These are phyloP conservation scores for Pyrrhia umbra DNA, from an alignment of 2,888 invertebrate species.

Conservation along the genomic window DNA sequence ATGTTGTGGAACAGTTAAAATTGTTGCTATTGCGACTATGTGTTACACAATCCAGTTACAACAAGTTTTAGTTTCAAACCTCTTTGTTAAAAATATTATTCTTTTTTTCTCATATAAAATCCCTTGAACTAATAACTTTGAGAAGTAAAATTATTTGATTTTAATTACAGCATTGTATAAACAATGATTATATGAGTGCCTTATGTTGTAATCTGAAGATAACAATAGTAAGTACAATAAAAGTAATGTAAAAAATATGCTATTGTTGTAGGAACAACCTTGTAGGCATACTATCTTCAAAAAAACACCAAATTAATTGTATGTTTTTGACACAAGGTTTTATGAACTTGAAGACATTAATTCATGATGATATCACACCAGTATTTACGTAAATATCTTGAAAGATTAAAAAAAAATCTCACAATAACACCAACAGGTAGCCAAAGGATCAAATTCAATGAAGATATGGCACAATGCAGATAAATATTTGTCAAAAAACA, in stretches of 20 bases:
- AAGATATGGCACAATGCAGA: background rate
- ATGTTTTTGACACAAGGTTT: conserved; percentile 24
- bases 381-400: conserved; percentile 1
- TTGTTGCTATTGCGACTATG: background rate
- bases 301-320: conserved; percentile 23
- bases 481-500: conserved; percentile 13
- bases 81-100: background rate
- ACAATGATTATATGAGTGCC: conserved; percentile 17
- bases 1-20: background rate
- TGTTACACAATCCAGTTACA: conserved; percentile 1
- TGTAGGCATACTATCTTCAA: conserved; percentile 11
- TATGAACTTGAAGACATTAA: background rate
- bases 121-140: background rate
- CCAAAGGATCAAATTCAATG: conserved; percentile 1
- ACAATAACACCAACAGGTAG: conserved; percentile 58
- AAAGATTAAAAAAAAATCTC: conserved; percentile 8
- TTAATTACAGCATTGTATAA: background rate
- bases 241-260: conserved; percentile 37
- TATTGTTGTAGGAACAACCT: conserved; percentile 48
- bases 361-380: background rate
- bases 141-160: background rate
- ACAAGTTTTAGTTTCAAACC: background rate
- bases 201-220: conserved; percentile 36
- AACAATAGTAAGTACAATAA: conserved; percentile 39
- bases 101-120: background rate